Evolutionary conservation across 2,113 vertebrate species (phyloP).

Genomic region (Excalfactoria chinensis): DNA sequence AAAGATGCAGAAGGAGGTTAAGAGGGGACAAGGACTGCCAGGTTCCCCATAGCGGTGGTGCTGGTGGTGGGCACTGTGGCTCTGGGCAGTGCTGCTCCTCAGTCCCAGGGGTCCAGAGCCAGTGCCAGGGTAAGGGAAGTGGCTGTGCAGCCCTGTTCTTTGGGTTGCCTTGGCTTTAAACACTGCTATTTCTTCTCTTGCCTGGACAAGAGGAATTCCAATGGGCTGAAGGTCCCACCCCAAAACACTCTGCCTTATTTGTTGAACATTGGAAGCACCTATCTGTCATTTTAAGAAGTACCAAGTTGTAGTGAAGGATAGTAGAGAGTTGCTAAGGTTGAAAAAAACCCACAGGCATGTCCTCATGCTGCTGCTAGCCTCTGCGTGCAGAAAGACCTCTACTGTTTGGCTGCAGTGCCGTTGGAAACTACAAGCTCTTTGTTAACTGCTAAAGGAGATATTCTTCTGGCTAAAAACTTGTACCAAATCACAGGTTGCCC

Average conservation of each 20-base stretch:
- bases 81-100: fast-evolving
- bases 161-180: not conserved
- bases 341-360: not conserved
- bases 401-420: not conserved
- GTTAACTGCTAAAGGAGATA: not conserved
- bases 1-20: not conserved
- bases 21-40: not conserved
- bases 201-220: not conserved
- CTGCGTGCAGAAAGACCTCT: not conserved
- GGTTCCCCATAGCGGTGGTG: fast-evolving
- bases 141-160: too few species aligned
- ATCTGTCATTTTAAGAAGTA: fast-evolving
- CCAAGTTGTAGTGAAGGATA: not conserved
- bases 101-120: not conserved
- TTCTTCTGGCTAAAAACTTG: not conserved
- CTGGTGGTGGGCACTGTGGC: fast-evolving
- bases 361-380: not conserved
- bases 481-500: not conserved
- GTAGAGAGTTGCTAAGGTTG: not conserved
- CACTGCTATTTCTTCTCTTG: not conserved
- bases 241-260: not conserved
- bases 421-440: not conserved
- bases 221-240: fast-evolving
- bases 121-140: not conserved
- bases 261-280: not conserved